These are phyloP conservation scores for Tetranychus urticae DNA, from an alignment of 1,140 invertebrate species.

Conservation along the genomic window DNA sequence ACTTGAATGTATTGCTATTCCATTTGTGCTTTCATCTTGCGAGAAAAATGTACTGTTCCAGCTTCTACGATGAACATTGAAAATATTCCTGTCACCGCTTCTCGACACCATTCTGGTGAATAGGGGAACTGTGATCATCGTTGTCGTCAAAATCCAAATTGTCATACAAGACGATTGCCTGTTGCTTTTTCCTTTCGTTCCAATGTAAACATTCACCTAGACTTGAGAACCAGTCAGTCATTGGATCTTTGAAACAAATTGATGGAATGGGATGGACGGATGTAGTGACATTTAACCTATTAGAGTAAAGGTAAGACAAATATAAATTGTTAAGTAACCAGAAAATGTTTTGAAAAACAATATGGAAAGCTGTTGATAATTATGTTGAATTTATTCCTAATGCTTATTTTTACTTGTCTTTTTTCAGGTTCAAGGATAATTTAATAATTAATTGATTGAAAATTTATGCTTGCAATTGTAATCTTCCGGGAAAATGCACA, in stretches of 20 bases:
- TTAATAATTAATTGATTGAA: no score
- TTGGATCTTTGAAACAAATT: conserved; percentile 82
- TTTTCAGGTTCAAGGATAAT: no score
- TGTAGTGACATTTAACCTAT: conserved; percentile 69
- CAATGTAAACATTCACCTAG: conserved; percentile 84
- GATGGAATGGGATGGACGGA: conserved; percentile 90
- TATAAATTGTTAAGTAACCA: background rate
- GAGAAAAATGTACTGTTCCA: no score
- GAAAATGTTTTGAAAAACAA: background rate
- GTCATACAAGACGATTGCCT: conserved; percentile 44
- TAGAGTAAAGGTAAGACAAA: background rate
- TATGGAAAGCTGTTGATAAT: background rate
- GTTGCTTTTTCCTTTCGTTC: conserved; percentile 85
- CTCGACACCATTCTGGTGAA: conserved; percentile 16
- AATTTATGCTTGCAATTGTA: no score
- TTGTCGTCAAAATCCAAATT: conserved; percentile 50
- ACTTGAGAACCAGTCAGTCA: conserved; percentile 89
- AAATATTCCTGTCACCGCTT: background rate
- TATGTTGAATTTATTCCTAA: background rate
- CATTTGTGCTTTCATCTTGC: no score
- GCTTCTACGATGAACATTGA: no score
- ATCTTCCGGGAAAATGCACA: no score
- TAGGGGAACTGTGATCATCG: conserved; percentile 50
- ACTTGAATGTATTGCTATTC: no score
- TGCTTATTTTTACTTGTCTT: background rate